Percentiles rank a stretch among this genome's conserved stretches.
Conservation (phyloP, 2,888 invertebrate genomes). For the Dione vanillae region DNA sequence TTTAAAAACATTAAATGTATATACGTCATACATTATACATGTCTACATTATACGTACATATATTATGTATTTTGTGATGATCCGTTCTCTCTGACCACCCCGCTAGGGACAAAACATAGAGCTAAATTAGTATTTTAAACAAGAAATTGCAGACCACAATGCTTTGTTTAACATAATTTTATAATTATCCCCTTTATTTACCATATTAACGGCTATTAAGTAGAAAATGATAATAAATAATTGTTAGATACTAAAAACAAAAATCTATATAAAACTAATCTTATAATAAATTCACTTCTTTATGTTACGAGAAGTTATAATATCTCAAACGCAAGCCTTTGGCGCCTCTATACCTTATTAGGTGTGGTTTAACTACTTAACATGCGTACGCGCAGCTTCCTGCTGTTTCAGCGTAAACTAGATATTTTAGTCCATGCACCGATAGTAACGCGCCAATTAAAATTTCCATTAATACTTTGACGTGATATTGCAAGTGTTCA, state of each 20-base stretch:
- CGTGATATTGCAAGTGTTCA: conserved; percentile 30
- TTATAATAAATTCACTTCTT: conserved; percentile 17
- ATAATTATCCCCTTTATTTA: background rate
- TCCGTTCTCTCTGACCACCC: too few relatives aligned
- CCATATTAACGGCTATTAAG: background rate
- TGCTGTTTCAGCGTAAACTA: conserved; percentile 43
- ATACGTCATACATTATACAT: too few relatives aligned
- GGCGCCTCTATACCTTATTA: conserved; percentile 36
- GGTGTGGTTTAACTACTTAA: conserved; percentile 36
- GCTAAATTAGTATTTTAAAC: background rate
- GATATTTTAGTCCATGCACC: conserved; percentile 43
- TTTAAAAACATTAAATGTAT: background rate
- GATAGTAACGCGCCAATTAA: conserved; percentile 44
- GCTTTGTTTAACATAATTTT: background rate
- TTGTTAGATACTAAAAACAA: background rate
- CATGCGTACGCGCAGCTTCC: conserved; percentile 37
- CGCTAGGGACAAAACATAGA: too few relatives aligned
- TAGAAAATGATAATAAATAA: background rate
- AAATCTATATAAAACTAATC: background rate
- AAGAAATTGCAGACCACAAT: background rate
- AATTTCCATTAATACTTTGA: conserved; percentile 43
- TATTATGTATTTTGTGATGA: too few relatives aligned
- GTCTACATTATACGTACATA: too few relatives aligned
- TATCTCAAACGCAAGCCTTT: conserved; percentile 1
- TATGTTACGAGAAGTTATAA: conserved; percentile 8